These are phyloP conservation scores for Calidris pugnax DNA, from an alignment of 2,113 vertebrate genomes.

Conservation along the genomic window DNA sequence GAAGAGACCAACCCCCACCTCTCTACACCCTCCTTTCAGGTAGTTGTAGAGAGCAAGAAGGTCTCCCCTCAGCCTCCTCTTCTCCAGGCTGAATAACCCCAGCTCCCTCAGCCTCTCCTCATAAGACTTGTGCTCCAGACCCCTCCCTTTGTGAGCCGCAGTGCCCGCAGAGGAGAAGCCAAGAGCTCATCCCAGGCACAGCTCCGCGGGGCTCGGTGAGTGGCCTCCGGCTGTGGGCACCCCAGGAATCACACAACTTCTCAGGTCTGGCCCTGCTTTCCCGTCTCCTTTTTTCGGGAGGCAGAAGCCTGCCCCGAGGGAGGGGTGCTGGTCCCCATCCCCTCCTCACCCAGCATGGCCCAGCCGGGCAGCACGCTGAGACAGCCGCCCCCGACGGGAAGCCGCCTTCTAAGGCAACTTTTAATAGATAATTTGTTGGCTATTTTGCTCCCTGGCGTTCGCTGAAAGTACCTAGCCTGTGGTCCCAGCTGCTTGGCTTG, in stretches of 20 bases:
- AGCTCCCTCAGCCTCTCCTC: too few species aligned
- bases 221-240: rapidly evolving
- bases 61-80: too few species aligned
- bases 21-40: too few species aligned
- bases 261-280: background rate
- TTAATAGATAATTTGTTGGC: background rate
- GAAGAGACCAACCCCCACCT: too few species aligned
- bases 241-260: rapidly evolving
- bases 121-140: too few species aligned
- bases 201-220: background rate
- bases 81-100: too few species aligned
- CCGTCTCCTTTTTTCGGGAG: background rate
- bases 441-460: background rate
- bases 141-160: background rate
- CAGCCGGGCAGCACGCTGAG: rapidly evolving
- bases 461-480: background rate
- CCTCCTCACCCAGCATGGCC: background rate
- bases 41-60: too few species aligned
- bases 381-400: background rate
- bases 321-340: background rate
- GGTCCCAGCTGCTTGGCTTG: background rate
- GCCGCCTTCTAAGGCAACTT: background rate
- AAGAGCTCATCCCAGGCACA: background rate
- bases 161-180: background rate
- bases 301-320: rapidly evolving